phyloP scores from a whole-genome alignment of 2,797 vertebrate genomes.

The Liasis olivaceus region DNA sequence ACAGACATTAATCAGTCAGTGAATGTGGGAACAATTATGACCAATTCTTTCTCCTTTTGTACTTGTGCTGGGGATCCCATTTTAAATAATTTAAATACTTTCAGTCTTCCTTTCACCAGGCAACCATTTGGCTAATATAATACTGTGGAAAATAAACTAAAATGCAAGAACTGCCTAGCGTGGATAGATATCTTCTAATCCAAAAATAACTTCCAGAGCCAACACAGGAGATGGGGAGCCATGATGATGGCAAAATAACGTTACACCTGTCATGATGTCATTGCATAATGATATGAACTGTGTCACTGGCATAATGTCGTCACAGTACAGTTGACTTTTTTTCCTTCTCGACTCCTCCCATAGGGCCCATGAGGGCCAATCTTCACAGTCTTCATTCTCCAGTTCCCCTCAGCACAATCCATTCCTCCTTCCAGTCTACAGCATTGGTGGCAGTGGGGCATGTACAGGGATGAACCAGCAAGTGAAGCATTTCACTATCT shows the following conservation, averaged over 20 bases:
- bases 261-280: background rate
- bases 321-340: no score
- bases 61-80: background rate
- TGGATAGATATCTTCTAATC: background rate
- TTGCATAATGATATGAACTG: background rate
- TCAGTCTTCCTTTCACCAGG: background rate
- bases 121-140: background rate
- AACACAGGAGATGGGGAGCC: background rate
- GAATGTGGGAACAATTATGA: conserved; percentile 14
- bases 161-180: background rate
- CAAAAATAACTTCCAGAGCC: background rate
- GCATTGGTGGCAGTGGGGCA: no score
- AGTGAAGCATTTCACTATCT: background rate
- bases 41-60: conserved; percentile 8
- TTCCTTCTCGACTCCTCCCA: no score
- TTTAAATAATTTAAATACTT: conserved; percentile 2
- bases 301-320: background rate
- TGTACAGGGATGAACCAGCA: background rate
- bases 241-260: background rate
- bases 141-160: background rate
- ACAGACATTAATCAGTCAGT: conserved; percentile 2
- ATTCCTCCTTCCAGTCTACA: no score
- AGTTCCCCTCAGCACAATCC: no score
- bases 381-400: no score
- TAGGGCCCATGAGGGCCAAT: no score